These are phyloP conservation scores for Nasua narica DNA, from an alignment of 2,797 vertebrate species.

Conservation along the genomic window DNA sequence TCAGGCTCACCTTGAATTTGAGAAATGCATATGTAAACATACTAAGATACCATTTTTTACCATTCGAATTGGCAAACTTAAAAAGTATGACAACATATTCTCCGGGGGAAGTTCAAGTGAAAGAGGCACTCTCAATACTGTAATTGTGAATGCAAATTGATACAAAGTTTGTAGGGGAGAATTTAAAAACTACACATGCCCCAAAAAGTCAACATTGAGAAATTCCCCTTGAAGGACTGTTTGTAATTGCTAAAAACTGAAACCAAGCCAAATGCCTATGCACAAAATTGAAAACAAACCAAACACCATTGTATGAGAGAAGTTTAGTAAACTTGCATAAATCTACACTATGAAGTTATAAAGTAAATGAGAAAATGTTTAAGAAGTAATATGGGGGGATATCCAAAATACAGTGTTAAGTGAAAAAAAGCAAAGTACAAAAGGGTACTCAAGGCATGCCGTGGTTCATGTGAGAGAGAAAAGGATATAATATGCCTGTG, in stretches of 20 bases:
- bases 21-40: neutral
- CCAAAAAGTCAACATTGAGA: neutral
- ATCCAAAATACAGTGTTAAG: neutral
- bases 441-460: neutral
- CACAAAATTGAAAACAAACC: neutral
- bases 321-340: neutral
- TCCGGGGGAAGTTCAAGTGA: neutral
- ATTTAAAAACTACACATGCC: neutral
- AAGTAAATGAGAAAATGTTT: neutral
- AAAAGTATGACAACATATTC: neutral
- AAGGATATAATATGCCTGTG: too few relatives aligned
- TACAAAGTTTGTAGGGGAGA: neutral
- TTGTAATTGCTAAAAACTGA: neutral
- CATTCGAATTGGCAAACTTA: neutral
- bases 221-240: neutral
- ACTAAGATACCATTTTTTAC: neutral
- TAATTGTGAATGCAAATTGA: neutral
- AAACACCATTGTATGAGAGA: neutral
- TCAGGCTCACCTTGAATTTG: neutral
- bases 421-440: neutral
- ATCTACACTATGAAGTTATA: neutral
- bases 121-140: neutral
- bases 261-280: neutral
- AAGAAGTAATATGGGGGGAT: neutral
- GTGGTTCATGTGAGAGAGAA: neutral